These are phyloP conservation scores for Opisthograptis luteolata DNA, from an alignment of 2,888 invertebrate genomes.

Conservation along the genomic window DNA sequence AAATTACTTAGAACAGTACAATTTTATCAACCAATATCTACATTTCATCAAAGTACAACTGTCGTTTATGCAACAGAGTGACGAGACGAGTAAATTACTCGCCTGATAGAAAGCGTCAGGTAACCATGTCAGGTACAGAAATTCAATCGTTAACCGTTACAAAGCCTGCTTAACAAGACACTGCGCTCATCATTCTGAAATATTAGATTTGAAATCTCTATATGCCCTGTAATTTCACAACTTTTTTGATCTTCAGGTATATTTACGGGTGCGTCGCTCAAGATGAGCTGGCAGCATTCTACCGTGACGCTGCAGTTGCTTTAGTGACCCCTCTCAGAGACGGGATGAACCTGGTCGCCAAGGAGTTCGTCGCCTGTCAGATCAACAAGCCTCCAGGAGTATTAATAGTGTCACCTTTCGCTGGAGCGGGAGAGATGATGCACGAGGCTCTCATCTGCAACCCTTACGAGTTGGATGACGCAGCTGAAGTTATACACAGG, in stretches of 20 bases:
- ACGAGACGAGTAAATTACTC: too few species aligned
- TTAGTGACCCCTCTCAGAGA: conserved; percentile 94
- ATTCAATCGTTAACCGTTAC: too few species aligned
- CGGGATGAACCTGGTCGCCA: conserved; percentile 96
- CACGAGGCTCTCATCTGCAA: conserved; percentile 95
- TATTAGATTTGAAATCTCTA: too few species aligned
- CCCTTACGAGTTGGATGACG: conserved; percentile 94
- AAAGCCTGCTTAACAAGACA: too few species aligned
- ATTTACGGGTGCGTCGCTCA: conserved; percentile 95
- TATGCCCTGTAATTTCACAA: too few species aligned
- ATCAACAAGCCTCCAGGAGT: conserved; percentile 94
- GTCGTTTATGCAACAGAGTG: too few species aligned
- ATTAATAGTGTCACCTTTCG: conserved; percentile 94
- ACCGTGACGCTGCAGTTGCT: conserved; percentile 93
- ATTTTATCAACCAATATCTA: too few species aligned
- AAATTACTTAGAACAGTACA: conserved; percentile 20
- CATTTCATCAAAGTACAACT: too few species aligned
- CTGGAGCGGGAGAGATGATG: conserved; percentile 97
- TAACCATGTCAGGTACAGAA: too few species aligned
- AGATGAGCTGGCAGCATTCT: conserved; percentile 93
- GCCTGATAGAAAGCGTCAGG: too few species aligned
- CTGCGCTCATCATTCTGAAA: too few species aligned
- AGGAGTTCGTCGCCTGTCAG: conserved; percentile 96
- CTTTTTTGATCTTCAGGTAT: conserved; percentile 74
- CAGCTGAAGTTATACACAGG: conserved; percentile 94